Evolutionary conservation across 2,888 invertebrate genomes (phyloP), one percentile per base, ranked within the genome.

Genomic region (Embidobia sp.): DNA sequence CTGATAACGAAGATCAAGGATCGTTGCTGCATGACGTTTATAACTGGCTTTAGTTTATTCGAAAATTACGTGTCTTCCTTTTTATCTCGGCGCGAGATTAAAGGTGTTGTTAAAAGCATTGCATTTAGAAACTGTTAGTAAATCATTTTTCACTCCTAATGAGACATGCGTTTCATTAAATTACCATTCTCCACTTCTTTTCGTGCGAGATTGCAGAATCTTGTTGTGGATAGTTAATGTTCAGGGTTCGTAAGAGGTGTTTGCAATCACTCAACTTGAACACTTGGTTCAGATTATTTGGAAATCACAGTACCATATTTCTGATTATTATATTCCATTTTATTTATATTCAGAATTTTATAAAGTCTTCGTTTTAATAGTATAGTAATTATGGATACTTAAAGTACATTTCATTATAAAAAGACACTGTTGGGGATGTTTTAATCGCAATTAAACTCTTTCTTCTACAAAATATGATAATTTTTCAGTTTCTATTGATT

Each of bases 1-100:
- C 61, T 66, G 72, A 66, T 77, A 77, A 77, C 66, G 46, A 61
- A 77, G 66, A 77, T 77, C 72, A 72, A 66, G 61, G 40, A 72
- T 77, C 42, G 70, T 64, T 31, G 53, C 37, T 48, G 55, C 66
- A 61, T 66, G 66, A 55, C 72, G 61, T 66, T 77, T 67, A 72
- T 72, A 72, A 72, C 61, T 61, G 46, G 48, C 46, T 61, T 53
- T 53, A 72, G 61, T 66, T 77, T 66, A 64, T 74, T 61, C 49
- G 66, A 64, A 59, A 73, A 66, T 70, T 64, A 61, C 73, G 69
- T 64, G 49, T 76, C 46, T 63, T 61, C 66, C 59, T 70, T 46
- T 75, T 61, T 49, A 49, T 53, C 44, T 42, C n/a, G 18, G 16
- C 16, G 31, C 5, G 22, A 67, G 61, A 67, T 75, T 67, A 59